phyloP scores from a whole-genome alignment of 2,113 vertebrate species.

The Eulacestoma nigropectus region DNA sequence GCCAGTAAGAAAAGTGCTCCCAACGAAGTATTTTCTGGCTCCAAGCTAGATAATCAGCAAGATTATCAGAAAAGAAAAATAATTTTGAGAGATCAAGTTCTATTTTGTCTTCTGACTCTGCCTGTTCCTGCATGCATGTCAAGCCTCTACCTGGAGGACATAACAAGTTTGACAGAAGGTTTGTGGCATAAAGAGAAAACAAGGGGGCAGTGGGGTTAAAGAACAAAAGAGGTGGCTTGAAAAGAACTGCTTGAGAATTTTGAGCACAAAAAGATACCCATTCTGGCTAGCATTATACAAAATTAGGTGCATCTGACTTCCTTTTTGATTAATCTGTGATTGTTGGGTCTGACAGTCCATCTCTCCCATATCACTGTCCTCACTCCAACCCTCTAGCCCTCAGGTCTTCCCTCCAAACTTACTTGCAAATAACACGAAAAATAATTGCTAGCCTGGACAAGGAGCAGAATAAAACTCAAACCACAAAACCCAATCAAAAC shows the following conservation, averaged over 20 bases:
- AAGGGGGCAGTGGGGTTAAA: rapidly evolving
- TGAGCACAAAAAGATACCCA: neutral
- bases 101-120: neutral
- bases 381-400: rapidly evolving
- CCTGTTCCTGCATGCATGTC: neutral
- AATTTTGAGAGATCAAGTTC: neutral
- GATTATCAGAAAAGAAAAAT: neutral
- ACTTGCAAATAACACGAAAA: neutral
- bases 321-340: neutral
- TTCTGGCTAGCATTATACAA: neutral
- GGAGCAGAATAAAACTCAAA: neutral
- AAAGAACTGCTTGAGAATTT: neutral
- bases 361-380: neutral
- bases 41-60: neutral
- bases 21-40: neutral
- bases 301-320: neutral
- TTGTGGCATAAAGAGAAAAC: neutral
- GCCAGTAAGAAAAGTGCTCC: neutral
- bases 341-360: neutral
- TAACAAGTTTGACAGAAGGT: neutral
- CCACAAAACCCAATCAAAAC: neutral
- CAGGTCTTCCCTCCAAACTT: neutral
- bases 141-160: neutral
- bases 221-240: neutral
- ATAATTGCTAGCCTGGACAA: neutral